Base-by-base conservation (phyloP, 2,113 vertebrate genomes). In the Anarrhichthys ocellatus region DNA sequence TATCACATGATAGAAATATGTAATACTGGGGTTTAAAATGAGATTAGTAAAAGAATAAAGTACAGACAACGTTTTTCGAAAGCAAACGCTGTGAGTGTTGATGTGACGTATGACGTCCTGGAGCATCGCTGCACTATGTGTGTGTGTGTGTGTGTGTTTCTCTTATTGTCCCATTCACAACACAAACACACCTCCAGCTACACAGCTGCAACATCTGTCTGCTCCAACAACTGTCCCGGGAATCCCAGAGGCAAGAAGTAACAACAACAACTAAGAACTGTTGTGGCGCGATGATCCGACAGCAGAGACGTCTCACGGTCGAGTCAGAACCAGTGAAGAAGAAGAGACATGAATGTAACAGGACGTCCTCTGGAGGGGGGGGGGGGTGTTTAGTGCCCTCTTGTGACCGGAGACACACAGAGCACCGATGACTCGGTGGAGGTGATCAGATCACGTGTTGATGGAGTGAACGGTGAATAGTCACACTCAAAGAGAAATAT, bases 161-260 rank as follows among this genome's bases (percentile, higher is more conserved):
- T 32, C 32, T 32, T 32, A 27, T 27, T 38, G 73, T 64, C 20
- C 36, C 0, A 5, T 0, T 42, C 14, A 29, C 73, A 54, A 70
- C 54, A 66, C 68, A 72, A 27, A 71, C 76, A 83, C 86, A 78
- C 85, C 69, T 59, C 82, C 1, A 73, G 83, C 78, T 27, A 62
- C 42, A 50, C 73, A 83, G 76, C 73, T 83, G 77, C 67, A 87
- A 76, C 88, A 89, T 89, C 80, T 91, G 88, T 84, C 82, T 85
- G 13, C 56, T 80, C 54, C 56, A 65, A 89, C 85, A 78, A 74
- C 70, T 11, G 68, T 81, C 78, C 48, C 14, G 75, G 80, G 59
- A 78, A 61, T 42, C 86, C 80, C 0, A 40, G 63, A 74, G 73
- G 85, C 32, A 2, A 48, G 8, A 79, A 50, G 3, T 2, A 22